Evolutionary conservation across 2,113 vertebrate genomes (phyloP).

Genomic region (Hyaena hyaena): DNA sequence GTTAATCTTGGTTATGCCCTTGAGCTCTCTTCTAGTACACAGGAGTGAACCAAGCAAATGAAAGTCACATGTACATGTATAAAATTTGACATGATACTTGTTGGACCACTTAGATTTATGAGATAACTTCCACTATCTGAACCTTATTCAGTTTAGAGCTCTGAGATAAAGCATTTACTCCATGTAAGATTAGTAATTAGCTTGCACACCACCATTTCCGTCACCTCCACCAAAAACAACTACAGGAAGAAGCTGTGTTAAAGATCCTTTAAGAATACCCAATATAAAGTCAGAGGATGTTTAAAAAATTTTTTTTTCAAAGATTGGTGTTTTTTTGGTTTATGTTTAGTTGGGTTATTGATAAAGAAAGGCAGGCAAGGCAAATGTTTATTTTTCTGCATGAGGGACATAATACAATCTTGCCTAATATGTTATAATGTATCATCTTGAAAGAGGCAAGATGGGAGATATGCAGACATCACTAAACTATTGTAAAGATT

Average conservation of each 20-base stretch:
- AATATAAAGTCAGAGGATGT: background rate
- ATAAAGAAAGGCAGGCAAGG: background rate
- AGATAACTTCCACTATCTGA: constrained; percentile 1
- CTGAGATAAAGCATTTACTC: background rate
- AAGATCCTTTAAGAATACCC: background rate
- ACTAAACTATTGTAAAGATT: background rate
- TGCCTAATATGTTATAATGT: background rate
- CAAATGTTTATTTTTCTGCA: background rate
- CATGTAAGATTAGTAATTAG: background rate
- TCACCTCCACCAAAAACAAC: background rate
- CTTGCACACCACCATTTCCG: background rate
- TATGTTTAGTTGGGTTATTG: background rate
- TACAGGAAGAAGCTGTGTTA: background rate
- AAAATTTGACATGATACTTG: background rate
- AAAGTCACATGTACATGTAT: background rate
- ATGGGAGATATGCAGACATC: background rate
- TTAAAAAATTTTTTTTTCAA: background rate
- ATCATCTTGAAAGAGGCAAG: background rate
- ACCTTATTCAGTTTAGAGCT: background rate
- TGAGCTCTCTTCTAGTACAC: background rate
- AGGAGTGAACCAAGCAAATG: background rate
- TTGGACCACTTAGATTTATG: background rate
- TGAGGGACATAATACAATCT: background rate
- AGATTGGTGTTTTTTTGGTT: background rate
- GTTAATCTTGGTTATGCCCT: background rate